Evolutionary conservation across 2,113 vertebrate genomes (phyloP).

Genomic region (Aldabrachelys gigantea): DNA sequence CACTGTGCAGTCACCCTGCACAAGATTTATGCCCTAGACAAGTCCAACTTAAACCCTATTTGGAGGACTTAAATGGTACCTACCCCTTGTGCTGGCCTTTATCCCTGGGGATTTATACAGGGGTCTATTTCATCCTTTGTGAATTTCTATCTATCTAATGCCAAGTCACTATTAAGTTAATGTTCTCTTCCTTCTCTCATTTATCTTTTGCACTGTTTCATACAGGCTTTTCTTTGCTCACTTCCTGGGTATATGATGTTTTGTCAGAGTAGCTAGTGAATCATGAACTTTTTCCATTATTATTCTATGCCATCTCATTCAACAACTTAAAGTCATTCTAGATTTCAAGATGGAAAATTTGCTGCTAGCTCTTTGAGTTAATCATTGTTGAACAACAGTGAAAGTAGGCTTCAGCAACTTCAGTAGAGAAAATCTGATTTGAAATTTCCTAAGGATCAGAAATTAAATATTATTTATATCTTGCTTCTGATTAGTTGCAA

Average conservation of each 20-base stretch:
- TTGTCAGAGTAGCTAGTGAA: background rate
- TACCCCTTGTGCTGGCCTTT: background rate
- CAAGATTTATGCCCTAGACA: constrained; percentile 11
- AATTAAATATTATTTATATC: background rate
- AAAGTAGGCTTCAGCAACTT: background rate
- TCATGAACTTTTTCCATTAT: background rate
- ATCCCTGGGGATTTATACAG: background rate
- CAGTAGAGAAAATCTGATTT: background rate
- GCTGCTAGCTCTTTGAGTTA: background rate
- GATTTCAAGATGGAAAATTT: constrained; percentile 16
- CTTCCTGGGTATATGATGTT: background rate
- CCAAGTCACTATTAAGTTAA: background rate
- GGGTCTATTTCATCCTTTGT: background rate
- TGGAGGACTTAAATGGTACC: background rate
- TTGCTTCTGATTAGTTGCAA: background rate
- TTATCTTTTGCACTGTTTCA: background rate
- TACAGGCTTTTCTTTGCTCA: background rate
- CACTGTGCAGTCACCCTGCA: background rate
- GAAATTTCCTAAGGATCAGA: constrained; percentile 4
- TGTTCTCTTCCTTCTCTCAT: background rate
- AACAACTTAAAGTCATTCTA: constrained; percentile 5
- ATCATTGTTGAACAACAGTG: background rate
- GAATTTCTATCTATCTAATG: background rate
- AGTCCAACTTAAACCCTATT: constrained; percentile 27
- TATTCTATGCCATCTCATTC: background rate